Evolutionary conservation across 2,888 invertebrate genomes (phyloP).

Genomic region (Nomada fabriciana): DNA sequence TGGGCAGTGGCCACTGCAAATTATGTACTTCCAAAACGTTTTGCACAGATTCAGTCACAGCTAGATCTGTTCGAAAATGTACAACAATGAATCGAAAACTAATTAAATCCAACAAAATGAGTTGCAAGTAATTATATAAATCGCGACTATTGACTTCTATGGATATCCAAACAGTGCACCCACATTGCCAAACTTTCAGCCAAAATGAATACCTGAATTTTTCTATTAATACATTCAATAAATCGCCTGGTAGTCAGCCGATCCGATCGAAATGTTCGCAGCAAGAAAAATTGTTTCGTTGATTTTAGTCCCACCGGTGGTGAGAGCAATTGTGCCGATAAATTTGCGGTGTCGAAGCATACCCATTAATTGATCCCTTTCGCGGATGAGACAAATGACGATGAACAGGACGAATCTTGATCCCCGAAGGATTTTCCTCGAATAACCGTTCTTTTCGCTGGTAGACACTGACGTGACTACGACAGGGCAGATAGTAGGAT

Average conservation of each 20-base stretch:
- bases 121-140: too few relatives aligned
- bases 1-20: too few relatives aligned
- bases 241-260: not conserved
- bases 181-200: too few relatives aligned
- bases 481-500: slow-evolving; percentile 69
- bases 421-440: slow-evolving; percentile 55
- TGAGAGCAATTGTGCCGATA: slow-evolving; percentile 30
- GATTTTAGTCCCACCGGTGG: slow-evolving; percentile 11
- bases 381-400: slow-evolving; percentile 60
- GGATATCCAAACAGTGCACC: too few relatives aligned
- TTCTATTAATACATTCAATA: not conserved
- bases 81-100: too few relatives aligned
- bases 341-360: slow-evolving; percentile 38
- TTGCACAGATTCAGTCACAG: too few relatives aligned
- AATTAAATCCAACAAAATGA: too few relatives aligned
- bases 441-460: slow-evolving; percentile 40
- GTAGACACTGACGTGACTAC: slow-evolving; percentile 64
- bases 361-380: slow-evolving; percentile 69
- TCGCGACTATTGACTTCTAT: too few relatives aligned
- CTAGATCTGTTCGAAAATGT: too few relatives aligned
- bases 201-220: too few relatives aligned
- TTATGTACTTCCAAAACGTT: too few relatives aligned
- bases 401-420: slow-evolving; percentile 56
- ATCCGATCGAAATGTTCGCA: slow-evolving; percentile 1
- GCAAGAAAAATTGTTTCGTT: slow-evolving; percentile 8